phyloP scores from a whole-genome alignment of 53 echinoderm and acorn worm genomes.

The Arbacia lixula region DNA sequence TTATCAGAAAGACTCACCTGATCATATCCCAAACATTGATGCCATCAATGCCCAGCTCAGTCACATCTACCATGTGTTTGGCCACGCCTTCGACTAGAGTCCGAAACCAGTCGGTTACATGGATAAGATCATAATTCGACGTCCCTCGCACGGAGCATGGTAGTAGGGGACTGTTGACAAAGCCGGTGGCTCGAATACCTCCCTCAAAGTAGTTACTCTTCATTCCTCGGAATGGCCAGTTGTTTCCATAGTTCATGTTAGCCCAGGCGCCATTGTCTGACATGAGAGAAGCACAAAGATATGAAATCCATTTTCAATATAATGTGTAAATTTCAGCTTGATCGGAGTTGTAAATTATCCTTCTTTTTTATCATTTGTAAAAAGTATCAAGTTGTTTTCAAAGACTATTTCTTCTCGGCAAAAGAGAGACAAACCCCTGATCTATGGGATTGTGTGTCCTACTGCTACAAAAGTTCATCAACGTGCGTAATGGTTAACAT shows the following conservation, averaged over 20 bases:
- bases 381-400: too few relatives aligned
- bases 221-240: conserved; percentile 90
- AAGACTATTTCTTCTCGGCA: too few relatives aligned
- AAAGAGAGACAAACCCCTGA: too few relatives aligned
- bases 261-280: conserved; percentile 87
- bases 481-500: too few relatives aligned
- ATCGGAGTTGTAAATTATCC: too few relatives aligned
- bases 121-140: conserved; percentile 66
- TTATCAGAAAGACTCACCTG: conserved; percentile 58
- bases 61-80: conserved; percentile 19
- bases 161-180: conserved; percentile 78
- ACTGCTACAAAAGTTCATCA: too few relatives aligned
- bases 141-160: conserved; percentile 70
- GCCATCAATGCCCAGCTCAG: conserved; percentile 71
- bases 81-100: conserved; percentile 90
- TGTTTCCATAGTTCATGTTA: conserved; percentile 65
- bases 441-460: too few relatives aligned
- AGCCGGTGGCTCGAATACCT: conserved; percentile 82
- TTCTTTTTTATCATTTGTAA: too few relatives aligned
- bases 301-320: too few relatives aligned
- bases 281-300: too few relatives aligned
- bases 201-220: conserved; percentile 91
- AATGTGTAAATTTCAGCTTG: too few relatives aligned
- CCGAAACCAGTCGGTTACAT: conserved; percentile 96
- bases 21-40: conserved; percentile 83